phyloP scores from a whole-genome alignment of 2,113 vertebrate genomes.

The Callopanchax toddi region DNA sequence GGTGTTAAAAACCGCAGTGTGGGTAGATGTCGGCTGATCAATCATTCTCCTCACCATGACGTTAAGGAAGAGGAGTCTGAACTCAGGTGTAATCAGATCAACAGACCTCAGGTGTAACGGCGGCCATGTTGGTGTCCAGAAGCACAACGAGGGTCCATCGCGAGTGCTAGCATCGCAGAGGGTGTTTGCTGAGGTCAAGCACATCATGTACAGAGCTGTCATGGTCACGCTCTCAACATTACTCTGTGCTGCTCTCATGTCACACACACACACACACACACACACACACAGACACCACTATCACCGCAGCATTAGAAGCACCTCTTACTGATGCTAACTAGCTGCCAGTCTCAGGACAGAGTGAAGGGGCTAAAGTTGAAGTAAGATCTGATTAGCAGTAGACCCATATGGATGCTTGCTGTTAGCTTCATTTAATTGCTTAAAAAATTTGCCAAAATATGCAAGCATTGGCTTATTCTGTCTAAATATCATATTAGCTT shows the following conservation, averaged over 20 bases:
- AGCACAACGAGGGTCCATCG: not conserved
- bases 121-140: not conserved
- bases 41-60: not conserved
- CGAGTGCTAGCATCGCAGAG: conserved; percentile 75
- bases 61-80: not conserved
- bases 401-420: too few species aligned
- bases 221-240: conserved; percentile 88
- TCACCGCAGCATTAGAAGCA: conserved; percentile 18
- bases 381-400: conserved; percentile 6
- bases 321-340: conserved; percentile 37
- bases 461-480: too few species aligned
- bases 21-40: conserved; percentile 17
- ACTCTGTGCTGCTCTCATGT: conserved; percentile 95
- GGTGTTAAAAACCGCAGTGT: conserved; percentile 4
- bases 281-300: not conserved
- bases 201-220: conserved; percentile 95
- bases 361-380: not conserved
- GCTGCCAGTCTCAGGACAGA: not conserved
- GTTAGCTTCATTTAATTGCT: too few species aligned
- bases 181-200: conserved; percentile 91
- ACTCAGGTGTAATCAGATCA: not conserved
- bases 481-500: too few species aligned
- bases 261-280: conserved; percentile 34
- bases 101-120: not conserved
- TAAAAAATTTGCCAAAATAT: too few species aligned